Evolutionary conservation across 2,888 invertebrate genomes (phyloP).

Genomic region (Linnaemya tessellans): DNA sequence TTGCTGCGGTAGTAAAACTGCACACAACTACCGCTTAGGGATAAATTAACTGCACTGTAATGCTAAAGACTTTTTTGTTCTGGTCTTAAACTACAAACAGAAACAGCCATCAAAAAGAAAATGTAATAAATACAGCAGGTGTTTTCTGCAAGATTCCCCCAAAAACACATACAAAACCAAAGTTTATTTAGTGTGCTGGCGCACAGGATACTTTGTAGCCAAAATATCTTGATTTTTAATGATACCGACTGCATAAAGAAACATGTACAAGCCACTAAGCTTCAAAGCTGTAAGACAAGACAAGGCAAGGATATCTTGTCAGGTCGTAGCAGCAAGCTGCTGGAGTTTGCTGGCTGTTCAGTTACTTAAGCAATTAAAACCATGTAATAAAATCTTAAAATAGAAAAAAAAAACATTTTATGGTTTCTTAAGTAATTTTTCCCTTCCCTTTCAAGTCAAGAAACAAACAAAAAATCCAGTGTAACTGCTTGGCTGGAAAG

Average conservation of each 20-base stretch:
- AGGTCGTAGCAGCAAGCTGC: constrained; percentile 11
- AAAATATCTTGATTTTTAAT: constrained; percentile 72
- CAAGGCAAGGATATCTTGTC: constrained; percentile 40
- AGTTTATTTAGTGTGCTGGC: neutral
- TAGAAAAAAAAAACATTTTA: constrained; percentile 40
- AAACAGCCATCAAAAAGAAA: constrained; percentile 2
- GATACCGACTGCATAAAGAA: constrained; percentile 46
- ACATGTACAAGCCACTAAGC: constrained; percentile 54
- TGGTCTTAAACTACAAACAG: constrained; percentile 14
- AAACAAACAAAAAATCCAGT: neutral
- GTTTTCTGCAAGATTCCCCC: constrained; percentile 19
- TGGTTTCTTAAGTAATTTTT: constrained; percentile 5
- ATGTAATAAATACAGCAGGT: constrained; percentile 66
- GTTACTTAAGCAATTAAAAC: constrained; percentile 69
- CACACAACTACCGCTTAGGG: constrained; percentile 68
- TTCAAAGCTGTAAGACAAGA: constrained; percentile 48
- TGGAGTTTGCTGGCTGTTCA: constrained; percentile 24
- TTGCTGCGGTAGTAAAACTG: constrained; percentile 61
- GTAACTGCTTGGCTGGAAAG: neutral
- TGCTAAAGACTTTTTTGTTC: constrained; percentile 37
- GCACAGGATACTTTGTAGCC: constrained; percentile 64
- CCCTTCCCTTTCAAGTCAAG: neutral
- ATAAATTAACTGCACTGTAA: constrained; percentile 69
- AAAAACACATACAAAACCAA: constrained; percentile 22
- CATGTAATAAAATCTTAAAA: constrained; percentile 52